Conservation (phyloP, 2,888 invertebrate genomes). For the Sabatieria punctata region DNA sequence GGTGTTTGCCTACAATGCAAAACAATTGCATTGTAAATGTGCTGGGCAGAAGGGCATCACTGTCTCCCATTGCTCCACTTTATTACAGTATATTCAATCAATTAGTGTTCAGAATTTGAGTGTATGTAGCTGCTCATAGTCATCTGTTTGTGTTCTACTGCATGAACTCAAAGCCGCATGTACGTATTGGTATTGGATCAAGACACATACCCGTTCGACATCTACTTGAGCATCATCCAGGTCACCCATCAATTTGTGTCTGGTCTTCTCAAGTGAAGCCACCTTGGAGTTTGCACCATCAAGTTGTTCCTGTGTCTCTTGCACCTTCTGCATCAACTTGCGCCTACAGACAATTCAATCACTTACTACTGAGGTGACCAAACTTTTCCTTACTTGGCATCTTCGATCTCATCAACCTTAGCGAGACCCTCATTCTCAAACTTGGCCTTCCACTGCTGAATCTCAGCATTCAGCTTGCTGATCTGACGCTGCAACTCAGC, state of each 20-base stretch:
- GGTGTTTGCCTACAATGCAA: too few relatives aligned
- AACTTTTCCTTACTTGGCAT: conserved; percentile 20
- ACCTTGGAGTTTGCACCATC: conserved; percentile 77
- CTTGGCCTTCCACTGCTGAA: conserved; percentile 89
- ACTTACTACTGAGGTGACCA: too few relatives aligned
- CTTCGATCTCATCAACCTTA: conserved; percentile 36
- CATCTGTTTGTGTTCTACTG: too few relatives aligned
- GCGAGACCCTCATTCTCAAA: conserved; percentile 93
- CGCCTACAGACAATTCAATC: conserved; percentile 4
- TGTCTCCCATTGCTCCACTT: too few relatives aligned
- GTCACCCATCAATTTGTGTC: conserved; percentile 84
- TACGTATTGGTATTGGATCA: too few relatives aligned
- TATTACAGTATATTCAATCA: too few relatives aligned
- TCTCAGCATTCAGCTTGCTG: conserved; percentile 89
- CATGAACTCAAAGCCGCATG: too few relatives aligned
- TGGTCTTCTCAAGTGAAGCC: conserved; percentile 87
- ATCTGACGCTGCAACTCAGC: conserved; percentile 93
- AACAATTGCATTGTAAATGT: too few relatives aligned
- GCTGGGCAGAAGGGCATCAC: too few relatives aligned
- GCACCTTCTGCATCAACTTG: conserved; percentile 55
- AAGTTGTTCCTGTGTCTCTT: conserved; percentile 74
- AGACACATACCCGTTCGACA: conserved; percentile 82
- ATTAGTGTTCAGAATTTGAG: too few relatives aligned
- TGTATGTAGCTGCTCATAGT: too few relatives aligned
- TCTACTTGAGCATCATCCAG: conserved; percentile 83